These are phyloP conservation scores for Ivindomyrus marchei DNA, from an alignment of 2,113 vertebrate species.

Conservation along the genomic window DNA sequence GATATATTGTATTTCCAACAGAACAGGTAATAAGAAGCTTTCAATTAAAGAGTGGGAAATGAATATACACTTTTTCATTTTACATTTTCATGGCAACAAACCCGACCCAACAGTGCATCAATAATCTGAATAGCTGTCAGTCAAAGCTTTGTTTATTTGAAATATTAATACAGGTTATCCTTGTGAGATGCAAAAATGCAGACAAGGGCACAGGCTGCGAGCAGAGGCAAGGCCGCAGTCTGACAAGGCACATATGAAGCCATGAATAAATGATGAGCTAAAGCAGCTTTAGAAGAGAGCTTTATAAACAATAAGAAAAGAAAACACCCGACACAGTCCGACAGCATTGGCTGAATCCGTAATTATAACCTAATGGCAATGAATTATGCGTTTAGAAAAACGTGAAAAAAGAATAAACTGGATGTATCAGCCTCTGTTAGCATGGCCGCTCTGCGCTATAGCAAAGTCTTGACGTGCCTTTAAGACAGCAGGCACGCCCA, in stretches of 20 bases:
- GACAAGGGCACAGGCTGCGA: constrained; percentile 51
- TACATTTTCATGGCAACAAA: constrained; percentile 30
- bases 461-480: neutral
- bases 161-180: constrained; percentile 68
- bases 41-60: constrained; percentile 45
- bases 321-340: constrained; percentile 19
- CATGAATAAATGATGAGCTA: constrained; percentile 63
- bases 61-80: constrained; percentile 22
- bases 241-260: constrained; percentile 61
- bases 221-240: constrained; percentile 61
- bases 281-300: constrained; percentile 44
- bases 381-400: neutral
- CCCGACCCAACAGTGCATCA: constrained; percentile 40
- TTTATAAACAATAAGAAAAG: constrained; percentile 48
- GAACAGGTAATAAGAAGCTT: constrained; percentile 29
- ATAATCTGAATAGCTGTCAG: constrained; percentile 52
- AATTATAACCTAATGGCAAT: neutral
- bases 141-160: constrained; percentile 55
- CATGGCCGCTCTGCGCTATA: neutral
- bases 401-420: neutral
- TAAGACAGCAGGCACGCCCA: neutral
- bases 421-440: neutral
- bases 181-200: constrained; percentile 63
- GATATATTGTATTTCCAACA: neutral
- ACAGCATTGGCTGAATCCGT: constrained; percentile 27